Conservation (phyloP, 2,113 vertebrate genomes). For the Psettodes erumei region DNA sequence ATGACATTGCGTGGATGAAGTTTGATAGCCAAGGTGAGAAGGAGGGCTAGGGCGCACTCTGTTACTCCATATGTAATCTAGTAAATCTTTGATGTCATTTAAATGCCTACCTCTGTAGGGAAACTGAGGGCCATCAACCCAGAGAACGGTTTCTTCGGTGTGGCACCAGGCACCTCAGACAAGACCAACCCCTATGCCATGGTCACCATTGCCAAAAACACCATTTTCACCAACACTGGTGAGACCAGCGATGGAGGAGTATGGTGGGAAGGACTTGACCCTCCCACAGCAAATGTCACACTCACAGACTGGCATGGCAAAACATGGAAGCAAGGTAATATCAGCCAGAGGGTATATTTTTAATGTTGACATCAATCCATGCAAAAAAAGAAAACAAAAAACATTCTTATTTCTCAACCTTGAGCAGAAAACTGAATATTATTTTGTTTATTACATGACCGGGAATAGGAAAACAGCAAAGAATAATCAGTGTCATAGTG, state of each 20-base stretch:
- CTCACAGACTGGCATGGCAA: slow-evolving; percentile 95
- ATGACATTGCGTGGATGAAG: slow-evolving; percentile 99
- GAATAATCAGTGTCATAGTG: no score
- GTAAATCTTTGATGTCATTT: not conserved
- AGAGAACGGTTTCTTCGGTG: slow-evolving; percentile 98
- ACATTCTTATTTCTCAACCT: no score
- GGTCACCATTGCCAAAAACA: slow-evolving; percentile 91
- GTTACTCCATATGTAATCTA: no score
- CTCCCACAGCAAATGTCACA: slow-evolving; percentile 78
- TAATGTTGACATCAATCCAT: no score
- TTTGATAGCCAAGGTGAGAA: slow-evolving; percentile 92
- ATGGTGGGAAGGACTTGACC: slow-evolving; percentile 95
- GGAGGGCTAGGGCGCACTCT: not conserved
- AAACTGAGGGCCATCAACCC: slow-evolving; percentile 97
- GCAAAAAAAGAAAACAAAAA: no score
- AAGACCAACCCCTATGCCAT: slow-evolving; percentile 98
- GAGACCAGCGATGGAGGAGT: slow-evolving; percentile 94
- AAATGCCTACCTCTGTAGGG: slow-evolving; percentile 78
- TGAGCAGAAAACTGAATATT: no score
- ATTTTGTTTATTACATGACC: no score
- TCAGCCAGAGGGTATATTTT: not conserved
- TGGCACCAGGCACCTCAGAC: slow-evolving; percentile 93
- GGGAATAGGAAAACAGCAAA: no score
- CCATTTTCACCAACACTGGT: slow-evolving; percentile 96
- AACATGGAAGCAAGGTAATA: slow-evolving; percentile 83